Base-by-base conservation (phyloP, 1,140 invertebrate species). In the Atta cephalotes region DNA sequence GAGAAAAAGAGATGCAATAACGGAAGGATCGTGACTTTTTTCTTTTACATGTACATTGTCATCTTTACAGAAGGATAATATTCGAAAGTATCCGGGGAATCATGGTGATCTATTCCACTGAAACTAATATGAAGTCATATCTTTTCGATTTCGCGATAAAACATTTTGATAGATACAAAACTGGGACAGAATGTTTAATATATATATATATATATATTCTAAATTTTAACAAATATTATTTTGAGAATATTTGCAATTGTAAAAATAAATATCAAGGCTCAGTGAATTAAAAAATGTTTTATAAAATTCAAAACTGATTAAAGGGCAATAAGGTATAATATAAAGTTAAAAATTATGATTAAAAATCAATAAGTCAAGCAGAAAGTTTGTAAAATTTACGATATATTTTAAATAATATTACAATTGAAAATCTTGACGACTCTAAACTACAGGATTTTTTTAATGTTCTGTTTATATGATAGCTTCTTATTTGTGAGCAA, bases 1-100 rank as follows among this genome's bases (percentile, higher is more conserved):
- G 25, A 76, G 70, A 74, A 84, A 84, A 84, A 84, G 53, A 74
- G 56, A 56, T 76, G 70, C 80, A 84, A 84, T 84, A 84, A 84
- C 80, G 72, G 70, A 56, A 76, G 80, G n/a, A 62, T 58, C 80
- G 70, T 70, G 39, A 84, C 80, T 84, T 84, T 84, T 84, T 84
- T 84, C 80, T 62, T 25, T 18, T n/a, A 56, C 66, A 16, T n/a
- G 70, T 84, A 84, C 70, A 84, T 84, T 74, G 80, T 84, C 80
- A 84, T 84, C 60, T 84, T 84, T 84, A 56, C 56, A n/a, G 25
- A 76, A 76, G 39, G 70, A 84, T 84, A 84, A 84, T 84, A 84
- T 84, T 84, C 39, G 58, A 84, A 39, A 62, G 31, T 12, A 31
- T 21, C 28, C 56, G 2, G 31, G n/a, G 12, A 74, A 45, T 62